These are phyloP conservation scores for Phyllostomus hastatus DNA, from an alignment of 2,113 vertebrate species.

Conservation along the genomic window DNA sequence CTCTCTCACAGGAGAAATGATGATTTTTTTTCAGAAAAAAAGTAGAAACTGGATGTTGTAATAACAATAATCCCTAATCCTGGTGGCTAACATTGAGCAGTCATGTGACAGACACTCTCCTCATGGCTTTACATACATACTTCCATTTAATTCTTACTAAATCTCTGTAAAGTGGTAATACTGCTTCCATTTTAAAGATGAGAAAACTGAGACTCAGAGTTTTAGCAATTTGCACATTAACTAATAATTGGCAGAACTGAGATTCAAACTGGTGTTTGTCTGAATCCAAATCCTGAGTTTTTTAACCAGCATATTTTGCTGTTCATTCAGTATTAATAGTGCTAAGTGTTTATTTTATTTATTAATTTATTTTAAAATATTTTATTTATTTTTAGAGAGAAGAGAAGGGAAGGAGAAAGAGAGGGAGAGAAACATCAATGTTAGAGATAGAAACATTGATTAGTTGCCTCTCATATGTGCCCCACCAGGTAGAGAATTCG, in stretches of 20 bases:
- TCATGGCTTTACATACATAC: background rate
- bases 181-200: background rate
- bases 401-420: no score
- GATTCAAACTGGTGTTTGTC: background rate
- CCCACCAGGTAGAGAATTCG: no score
- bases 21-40: conserved; percentile 1
- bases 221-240: background rate
- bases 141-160: conserved; percentile 5
- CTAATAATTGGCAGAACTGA: background rate
- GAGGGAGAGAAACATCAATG: no score
- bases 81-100: background rate
- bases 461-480: no score
- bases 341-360: background rate
- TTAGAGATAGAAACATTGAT: no score
- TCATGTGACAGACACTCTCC: background rate
- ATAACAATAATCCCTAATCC: background rate
- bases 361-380: no score
- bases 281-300: background rate
- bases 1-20: background rate
- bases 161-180: background rate
- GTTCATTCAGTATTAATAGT: background rate
- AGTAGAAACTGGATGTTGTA: background rate
- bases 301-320: background rate
- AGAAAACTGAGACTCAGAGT: background rate
- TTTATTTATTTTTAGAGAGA: no score